Evolutionary conservation across 2,797 vertebrate genomes (phyloP).

Genomic region (Cyprinodon diabolis): DNA sequence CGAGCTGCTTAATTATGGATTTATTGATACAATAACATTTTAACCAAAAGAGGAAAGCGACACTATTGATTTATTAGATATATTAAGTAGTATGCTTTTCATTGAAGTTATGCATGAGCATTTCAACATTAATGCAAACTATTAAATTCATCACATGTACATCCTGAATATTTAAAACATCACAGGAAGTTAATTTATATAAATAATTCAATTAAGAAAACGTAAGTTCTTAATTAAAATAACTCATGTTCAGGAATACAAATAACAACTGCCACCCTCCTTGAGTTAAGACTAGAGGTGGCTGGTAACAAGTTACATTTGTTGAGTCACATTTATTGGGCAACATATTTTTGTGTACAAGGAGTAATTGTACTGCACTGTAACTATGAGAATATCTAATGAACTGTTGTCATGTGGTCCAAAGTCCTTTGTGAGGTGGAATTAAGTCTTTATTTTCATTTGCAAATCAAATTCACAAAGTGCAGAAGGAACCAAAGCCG

Average conservation of each 20-base stretch:
- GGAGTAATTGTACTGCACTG: too few species aligned
- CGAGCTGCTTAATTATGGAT: too few species aligned
- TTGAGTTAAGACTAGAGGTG: not conserved
- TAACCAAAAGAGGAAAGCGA: not conserved
- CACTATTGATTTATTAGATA: not conserved
- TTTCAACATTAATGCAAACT: not conserved
- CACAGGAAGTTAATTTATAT: not conserved
- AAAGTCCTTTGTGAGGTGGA: too few species aligned
- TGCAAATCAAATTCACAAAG: too few species aligned
- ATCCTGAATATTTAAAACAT: not conserved
- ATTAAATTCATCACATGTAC: not conserved
- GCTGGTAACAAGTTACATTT: not conserved
- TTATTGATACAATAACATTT: not conserved
- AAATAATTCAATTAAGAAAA: not conserved
- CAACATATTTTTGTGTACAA: too few species aligned
- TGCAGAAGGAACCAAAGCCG: too few species aligned
- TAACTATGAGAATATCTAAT: too few species aligned
- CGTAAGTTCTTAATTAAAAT: too few species aligned
- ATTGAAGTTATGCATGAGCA: not conserved
- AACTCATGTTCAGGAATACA: not conserved
- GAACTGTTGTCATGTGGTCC: too few species aligned
- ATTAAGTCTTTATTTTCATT: too few species aligned
- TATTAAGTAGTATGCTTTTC: not conserved
- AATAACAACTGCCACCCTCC: not conserved
- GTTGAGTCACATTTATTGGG: not conserved